Base-by-base conservation (phyloP, 1,140 invertebrate species). In the Coboldia fuscipes region DNA sequence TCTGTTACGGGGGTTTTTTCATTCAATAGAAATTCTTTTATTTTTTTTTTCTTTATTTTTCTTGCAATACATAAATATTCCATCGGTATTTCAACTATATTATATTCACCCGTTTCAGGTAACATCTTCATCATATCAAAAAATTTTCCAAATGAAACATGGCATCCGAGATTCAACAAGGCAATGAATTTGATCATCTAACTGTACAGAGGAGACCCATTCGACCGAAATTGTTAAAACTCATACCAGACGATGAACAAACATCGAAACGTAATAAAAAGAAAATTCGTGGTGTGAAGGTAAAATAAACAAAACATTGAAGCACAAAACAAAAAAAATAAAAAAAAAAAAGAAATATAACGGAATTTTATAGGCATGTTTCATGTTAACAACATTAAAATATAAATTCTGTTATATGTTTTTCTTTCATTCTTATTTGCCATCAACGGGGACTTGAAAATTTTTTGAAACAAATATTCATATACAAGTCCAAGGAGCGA, bases 191-290 rank as follows among this genome's bases (percentile, higher is more conserved):
- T n/a, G n/a, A n/a, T n/a, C n/a, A n/a, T n/a, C n/a, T n/a, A n/a
- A n/a, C n/a, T n/a, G 29, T 10, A 13, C 14, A 30, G 29, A 30
- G 17, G 29, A 10, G 17, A 4, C 29, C 29, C 13, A 30, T 30
- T 4, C 29, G 29, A 10, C 29, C 29, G 5, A 30, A 30, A 17
- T 30, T 30, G 12, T 30, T 30, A 16, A 30, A 30, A 30, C 13
- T 30, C 4, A 30, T 15, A 16, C 12, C 12, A 10, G 29, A 17
- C 12, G 29, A 16, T 18, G n/a, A n/a, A n/a, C n/a, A n/a, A n/a
- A n/a, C n/a, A n/a, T n/a, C 14, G 29, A 13, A 18, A 16, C 29
- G 17, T 9, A 16, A 30, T 16, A 18, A 30, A 18, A 15, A 30
- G 17, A 16, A 30, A 30, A 30, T 30, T 30, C 17, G 17, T 16